phyloP scores from a whole-genome alignment of 2,113 vertebrate genomes.

The Phalacrocorax pelagicus region DNA sequence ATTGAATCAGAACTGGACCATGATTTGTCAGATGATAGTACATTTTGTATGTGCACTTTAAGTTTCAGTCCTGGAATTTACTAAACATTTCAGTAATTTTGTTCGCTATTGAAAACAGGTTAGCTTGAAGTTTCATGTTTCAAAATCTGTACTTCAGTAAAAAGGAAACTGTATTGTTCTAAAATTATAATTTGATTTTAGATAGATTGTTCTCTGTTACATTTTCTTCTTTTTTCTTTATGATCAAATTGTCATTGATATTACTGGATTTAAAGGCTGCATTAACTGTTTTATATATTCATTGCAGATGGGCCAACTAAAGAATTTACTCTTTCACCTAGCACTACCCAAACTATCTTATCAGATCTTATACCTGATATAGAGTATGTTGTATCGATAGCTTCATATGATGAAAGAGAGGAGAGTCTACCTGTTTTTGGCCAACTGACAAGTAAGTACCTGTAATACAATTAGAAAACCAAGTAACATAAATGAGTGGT shows the following conservation, averaged over 20 bases:
- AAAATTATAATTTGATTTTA: neutral
- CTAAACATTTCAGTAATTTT: neutral
- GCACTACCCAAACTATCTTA: conserved; percentile 84
- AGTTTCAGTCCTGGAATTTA: neutral
- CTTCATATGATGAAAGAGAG: conserved; percentile 79
- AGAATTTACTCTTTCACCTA: conserved; percentile 86
- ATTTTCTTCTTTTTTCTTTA: neutral
- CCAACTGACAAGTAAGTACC: conserved; percentile 90
- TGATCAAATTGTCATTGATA: neutral
- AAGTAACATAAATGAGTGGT: neutral
- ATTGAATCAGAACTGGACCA: neutral
- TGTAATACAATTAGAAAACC: neutral
- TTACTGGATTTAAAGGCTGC: neutral
- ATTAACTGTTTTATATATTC: conserved; percentile 37
- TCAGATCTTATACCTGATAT: conserved; percentile 84
- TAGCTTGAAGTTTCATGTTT: neutral
- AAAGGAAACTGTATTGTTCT: neutral
- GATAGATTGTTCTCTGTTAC: neutral
- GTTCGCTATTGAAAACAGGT: neutral
- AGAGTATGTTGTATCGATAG: conserved; percentile 87
- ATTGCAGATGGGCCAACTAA: conserved; percentile 83
- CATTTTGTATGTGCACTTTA: neutral
- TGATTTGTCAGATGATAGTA: neutral
- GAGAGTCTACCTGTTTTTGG: conserved; percentile 91
- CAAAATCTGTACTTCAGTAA: neutral